These are phyloP conservation scores for Bradypus variegatus DNA, from an alignment of 2,797 vertebrate species.

Conservation along the genomic window DNA sequence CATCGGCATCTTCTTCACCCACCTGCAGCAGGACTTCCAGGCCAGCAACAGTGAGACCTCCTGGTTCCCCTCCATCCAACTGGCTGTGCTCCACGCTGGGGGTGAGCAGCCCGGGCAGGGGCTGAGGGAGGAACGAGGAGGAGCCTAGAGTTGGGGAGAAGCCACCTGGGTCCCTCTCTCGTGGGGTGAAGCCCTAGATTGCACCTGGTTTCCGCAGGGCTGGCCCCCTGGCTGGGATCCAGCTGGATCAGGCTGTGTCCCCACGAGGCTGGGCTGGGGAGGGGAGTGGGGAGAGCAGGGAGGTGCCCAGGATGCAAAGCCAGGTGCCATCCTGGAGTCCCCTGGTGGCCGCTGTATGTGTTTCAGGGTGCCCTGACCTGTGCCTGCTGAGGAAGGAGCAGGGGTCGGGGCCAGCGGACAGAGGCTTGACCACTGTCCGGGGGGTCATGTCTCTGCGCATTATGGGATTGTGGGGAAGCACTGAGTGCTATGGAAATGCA, in stretches of 20 bases:
- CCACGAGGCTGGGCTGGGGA: neutral
- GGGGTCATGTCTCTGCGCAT: neutral
- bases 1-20: constrained; percentile 88
- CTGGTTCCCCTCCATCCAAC: constrained; percentile 94
- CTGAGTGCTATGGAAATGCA: neutral
- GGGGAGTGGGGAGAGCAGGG: neutral
- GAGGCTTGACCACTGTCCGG: neutral
- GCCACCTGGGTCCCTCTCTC: neutral
- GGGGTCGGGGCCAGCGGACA: neutral
- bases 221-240: neutral
- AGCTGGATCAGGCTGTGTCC: neutral
- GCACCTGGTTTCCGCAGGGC: neutral
- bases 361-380: accelerated
- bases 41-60: constrained; percentile 90
- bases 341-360: neutral
- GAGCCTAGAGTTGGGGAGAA: neutral
- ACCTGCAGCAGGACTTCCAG: constrained; percentile 87
- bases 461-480: neutral
- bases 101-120: constrained; percentile 75
- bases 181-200: neutral
- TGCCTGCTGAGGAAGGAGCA: neutral
- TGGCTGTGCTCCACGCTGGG: constrained; percentile 84
- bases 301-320: neutral
- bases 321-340: neutral
- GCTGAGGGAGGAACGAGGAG: neutral